Conservation (phyloP, 2,888 invertebrate species). For the Dynastes hyllus region DNA sequence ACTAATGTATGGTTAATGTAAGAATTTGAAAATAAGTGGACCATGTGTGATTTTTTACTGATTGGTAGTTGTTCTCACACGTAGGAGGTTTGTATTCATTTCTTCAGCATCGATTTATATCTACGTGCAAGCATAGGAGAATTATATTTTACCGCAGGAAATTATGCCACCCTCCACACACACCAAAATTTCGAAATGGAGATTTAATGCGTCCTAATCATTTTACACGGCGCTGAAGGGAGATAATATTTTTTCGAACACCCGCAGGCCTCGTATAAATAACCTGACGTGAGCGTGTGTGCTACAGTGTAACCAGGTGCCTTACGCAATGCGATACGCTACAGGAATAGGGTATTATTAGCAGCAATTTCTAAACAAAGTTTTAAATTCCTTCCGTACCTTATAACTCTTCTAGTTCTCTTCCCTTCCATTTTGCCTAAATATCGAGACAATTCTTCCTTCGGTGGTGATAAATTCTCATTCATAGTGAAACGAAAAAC, state of each 20-base stretch:
- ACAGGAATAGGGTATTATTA: slow-evolving; percentile 41
- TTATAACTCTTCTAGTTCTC: slow-evolving; percentile 21
- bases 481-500: slow-evolving; percentile 56
- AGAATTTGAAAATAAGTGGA: too few species aligned
- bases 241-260: slow-evolving; percentile 31
- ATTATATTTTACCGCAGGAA: background rate
- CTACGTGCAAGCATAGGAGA: background rate
- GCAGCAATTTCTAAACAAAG: slow-evolving; percentile 48
- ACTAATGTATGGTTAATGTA: too few species aligned
- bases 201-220: slow-evolving; percentile 30
- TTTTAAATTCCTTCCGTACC: slow-evolving; percentile 38
- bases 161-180: background rate
- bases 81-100: background rate
- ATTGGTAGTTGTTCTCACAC: too few species aligned
- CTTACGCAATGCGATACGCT: slow-evolving; percentile 7
- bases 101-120: background rate
- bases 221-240: slow-evolving; percentile 16
- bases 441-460: slow-evolving; percentile 53
- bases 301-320: slow-evolving; percentile 10
- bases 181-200: slow-evolving; percentile 28
- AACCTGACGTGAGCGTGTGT: background rate
- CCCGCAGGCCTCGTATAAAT: slow-evolving; percentile 17
- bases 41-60: too few species aligned
- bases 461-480: slow-evolving; percentile 58
- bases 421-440: slow-evolving; percentile 27